Base-by-base conservation (phyloP, 2,797 vertebrate genomes). In the Dendrocincla tyrannina region DNA sequence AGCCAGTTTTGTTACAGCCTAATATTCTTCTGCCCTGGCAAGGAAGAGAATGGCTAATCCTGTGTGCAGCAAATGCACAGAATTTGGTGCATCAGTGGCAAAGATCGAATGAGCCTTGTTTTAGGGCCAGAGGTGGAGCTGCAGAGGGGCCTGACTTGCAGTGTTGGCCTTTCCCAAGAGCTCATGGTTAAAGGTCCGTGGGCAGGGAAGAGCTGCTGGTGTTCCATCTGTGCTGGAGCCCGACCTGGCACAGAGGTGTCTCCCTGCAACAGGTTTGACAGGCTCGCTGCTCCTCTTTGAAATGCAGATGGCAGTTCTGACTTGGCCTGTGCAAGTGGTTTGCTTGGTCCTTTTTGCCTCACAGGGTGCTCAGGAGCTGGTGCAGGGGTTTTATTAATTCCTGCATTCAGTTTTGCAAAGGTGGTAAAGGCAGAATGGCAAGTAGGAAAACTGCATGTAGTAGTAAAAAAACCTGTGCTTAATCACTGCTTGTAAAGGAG, bases 231-330 rank as follows among this genome's bases (percentile, higher is more conserved):
- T 12, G 17, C 52, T 53, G 30, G 52, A 53, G 18, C 58, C 73
- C 96, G 75, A 81, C 93, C 90, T 97, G 89, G 93, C 91, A 75
- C 0, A 2, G 58, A 83, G 88, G 39, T 47, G 78, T 76, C 70
- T 88, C 62, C 56, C 82, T 85, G 41, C 70, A 95, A 95, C 95
- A 96, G 95, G 96, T 96, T 88, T 73, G 84, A 90, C 95, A 93
- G 94, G 95, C 80, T 96, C 85, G 15, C 15, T 46, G 39, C 85
- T 95, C 56, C 82, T 93, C 46, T 95, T 93, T 95, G 88, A 96
- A 96, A 95, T 96, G 95, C 94, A 95, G 85, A 93, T 95, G 66
- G 19, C 50, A 84, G 42, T 83, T 66, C 58, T 93, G 7, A 69
- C 89, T 95, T 68, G 49, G 82, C 94, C 76, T 90, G 66, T 87